These are phyloP conservation scores for Dicyrtoma fusca DNA, from an alignment of 2,888 invertebrate genomes.

Conservation along the genomic window DNA sequence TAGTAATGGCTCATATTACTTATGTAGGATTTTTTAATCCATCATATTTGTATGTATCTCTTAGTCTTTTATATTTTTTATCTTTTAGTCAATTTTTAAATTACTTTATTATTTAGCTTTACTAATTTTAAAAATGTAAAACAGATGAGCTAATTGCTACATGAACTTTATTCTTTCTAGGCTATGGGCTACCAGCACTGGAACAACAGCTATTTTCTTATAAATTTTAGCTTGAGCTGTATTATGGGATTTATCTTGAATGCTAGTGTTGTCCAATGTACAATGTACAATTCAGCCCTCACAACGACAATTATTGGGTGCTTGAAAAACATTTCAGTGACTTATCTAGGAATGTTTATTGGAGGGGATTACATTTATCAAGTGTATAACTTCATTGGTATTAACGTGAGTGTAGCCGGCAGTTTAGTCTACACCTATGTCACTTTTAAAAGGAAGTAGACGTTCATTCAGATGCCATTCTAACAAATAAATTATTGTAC, in stretches of 20 bases:
- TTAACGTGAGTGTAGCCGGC: conserved; percentile 86
- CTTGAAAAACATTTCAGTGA: conserved; percentile 95
- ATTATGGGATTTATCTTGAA: conserved; percentile 95
- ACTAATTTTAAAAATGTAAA: too few species aligned
- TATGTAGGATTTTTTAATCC: background rate
- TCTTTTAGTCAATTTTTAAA: too few species aligned
- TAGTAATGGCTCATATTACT: background rate
- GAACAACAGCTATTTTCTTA: conserved; percentile 74
- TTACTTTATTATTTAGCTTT: too few species aligned
- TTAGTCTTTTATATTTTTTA: too few species aligned
- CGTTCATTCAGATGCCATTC: too few species aligned
- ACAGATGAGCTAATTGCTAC: too few species aligned
- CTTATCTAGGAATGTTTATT: conserved; percentile 96
- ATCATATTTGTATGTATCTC: background rate
- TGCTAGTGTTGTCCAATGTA: conserved; percentile 94
- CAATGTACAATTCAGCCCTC: conserved; percentile 94
- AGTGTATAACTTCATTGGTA: conserved; percentile 90
- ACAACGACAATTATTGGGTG: conserved; percentile 99
- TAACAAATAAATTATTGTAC: too few species aligned
- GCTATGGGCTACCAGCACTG: conserved; percentile 73
- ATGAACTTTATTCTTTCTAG: too few species aligned
- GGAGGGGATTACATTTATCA: conserved; percentile 98
- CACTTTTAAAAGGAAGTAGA: conserved; percentile 65
- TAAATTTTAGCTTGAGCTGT: conserved; percentile 85
- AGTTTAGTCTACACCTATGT: conserved; percentile 86